These are phyloP conservation scores for Lycodopsis pacificus DNA, from an alignment of 2,797 vertebrate genomes.

Conservation along the genomic window DNA sequence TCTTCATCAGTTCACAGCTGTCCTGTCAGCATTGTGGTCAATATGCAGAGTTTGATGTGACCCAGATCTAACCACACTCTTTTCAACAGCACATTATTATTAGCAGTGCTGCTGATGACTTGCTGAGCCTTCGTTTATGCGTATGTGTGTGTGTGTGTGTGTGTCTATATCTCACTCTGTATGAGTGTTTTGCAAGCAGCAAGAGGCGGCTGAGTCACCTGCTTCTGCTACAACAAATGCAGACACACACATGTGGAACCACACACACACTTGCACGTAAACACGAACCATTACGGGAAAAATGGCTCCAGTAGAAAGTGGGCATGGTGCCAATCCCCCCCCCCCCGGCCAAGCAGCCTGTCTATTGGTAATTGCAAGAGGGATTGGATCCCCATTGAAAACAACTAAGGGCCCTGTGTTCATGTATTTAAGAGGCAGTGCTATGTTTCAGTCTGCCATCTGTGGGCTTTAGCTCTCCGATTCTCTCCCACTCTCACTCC, in stretches of 20 bases:
- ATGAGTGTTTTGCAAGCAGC: conserved; percentile 23
- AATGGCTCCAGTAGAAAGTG: conserved; percentile 53
- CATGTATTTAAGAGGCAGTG: conserved; percentile 75
- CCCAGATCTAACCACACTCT: conserved; percentile 57
- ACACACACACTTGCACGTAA: neutral
- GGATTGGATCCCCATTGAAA: conserved; percentile 72
- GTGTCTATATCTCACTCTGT: conserved; percentile 20
- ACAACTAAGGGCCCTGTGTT: conserved; percentile 56
- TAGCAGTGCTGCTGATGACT: conserved; percentile 42
- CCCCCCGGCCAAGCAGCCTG: conserved; percentile 57
- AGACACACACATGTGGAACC: conserved; percentile 16
- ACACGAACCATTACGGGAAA: conserved; percentile 11
- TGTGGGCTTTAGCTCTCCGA: conserved; percentile 66
- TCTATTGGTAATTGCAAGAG: conserved; percentile 70
- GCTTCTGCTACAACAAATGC: conserved; percentile 40
- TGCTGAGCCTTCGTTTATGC: conserved; percentile 37
- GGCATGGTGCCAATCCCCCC: conserved; percentile 53
- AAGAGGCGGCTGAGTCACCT: conserved; percentile 65
- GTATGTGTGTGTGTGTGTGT: conserved; percentile 9
- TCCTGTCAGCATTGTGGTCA: conserved; percentile 38
- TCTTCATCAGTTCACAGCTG: conserved; percentile 29
- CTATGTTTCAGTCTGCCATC: conserved; percentile 76
- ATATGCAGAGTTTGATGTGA: conserved; percentile 51
- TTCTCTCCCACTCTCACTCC: conserved; percentile 61
- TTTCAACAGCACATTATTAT: conserved; percentile 57